Evolutionary conservation across 2,113 vertebrate genomes (phyloP), one percentile per base, ranked within the genome.

Genomic region (Calonectris borealis): DNA sequence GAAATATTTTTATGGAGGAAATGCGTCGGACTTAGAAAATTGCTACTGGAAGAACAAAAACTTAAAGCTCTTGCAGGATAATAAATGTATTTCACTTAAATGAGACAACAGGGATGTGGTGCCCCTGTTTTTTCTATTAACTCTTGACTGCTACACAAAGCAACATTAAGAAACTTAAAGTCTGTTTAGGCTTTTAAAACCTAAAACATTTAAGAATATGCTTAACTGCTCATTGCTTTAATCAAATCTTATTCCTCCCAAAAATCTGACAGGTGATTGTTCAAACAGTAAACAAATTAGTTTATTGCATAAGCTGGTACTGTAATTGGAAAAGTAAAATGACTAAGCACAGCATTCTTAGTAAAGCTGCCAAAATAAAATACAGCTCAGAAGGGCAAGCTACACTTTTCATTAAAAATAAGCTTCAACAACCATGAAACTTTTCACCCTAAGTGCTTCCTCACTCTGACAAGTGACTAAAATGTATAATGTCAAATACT

Each of bases 301-400:
- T 29, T 90, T 90, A 83, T 94, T 96, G 79, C 58, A 54, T 93
- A 69, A 92, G 52, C 66, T 77, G 48, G 62, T 93, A 29, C 71
- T 76, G 57, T 93, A 94, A 95, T 52, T 90, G 82, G 70, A 72
- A 92, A 94, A 52, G 79, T 93, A 36, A 92, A 90, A 85, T 97
- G 92, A 92, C 92, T 92, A 94, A 95, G 92, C 96, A 88, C 55
- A 83, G 19, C 16, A 24, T 78, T 95, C 84, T 91, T 15, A 34
- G 64, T 65, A 32, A 85, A 93, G 66, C 54, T 34, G 49, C 71
- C 82, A 94, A 72, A 92, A 85, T 85, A 83, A 80, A 88, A 84
- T 48, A 57, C 55, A 88, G 52, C 86, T 22, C 40, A 92, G 75
- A 83, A 93, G 61, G 75, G 31, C 38, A 80, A 73, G 79, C 61